Evolutionary conservation across 2,113 vertebrate species (phyloP).

Genomic region (Lepisosteus osseus): DNA sequence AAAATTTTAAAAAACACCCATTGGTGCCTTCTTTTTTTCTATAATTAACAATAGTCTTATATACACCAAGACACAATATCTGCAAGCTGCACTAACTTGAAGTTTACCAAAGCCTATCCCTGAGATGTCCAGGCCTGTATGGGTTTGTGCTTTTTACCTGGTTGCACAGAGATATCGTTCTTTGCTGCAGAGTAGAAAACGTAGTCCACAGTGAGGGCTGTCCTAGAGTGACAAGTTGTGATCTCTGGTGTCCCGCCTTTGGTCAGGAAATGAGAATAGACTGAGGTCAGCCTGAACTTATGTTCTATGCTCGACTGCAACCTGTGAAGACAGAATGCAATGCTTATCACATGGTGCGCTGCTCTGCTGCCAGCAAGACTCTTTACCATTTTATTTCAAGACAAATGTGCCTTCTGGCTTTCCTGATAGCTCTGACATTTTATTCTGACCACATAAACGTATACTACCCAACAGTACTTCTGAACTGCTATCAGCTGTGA

Average conservation of each 20-base stretch:
- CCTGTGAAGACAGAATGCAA: conserved; percentile 29
- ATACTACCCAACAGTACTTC: background rate
- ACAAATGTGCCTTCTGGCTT: too few species aligned
- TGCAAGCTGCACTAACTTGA: too few species aligned
- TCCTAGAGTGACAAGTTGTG: conserved; percentile 87
- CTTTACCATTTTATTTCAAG: too few species aligned
- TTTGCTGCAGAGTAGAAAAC: conserved; percentile 84
- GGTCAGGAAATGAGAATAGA: conserved; percentile 77
- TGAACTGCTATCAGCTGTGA: background rate
- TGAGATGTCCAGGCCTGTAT: background rate
- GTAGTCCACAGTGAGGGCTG: conserved; percentile 90
- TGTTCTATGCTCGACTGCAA: conserved; percentile 70
- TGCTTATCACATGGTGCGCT: background rate
- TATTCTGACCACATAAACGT: background rate
- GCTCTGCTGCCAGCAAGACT: too few species aligned
- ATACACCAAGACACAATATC: too few species aligned
- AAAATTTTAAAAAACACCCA: too few species aligned
- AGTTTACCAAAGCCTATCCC: too few species aligned
- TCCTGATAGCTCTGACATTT: background rate
- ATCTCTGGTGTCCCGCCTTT: conserved; percentile 80
- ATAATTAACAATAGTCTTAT: too few species aligned
- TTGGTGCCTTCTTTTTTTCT: too few species aligned
- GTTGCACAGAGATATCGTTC: conserved; percentile 28
- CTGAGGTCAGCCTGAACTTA: conserved; percentile 77
- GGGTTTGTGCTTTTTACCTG: conserved; percentile 53